These are phyloP conservation scores for Alcedo quadribrachys DNA, from an alignment of 2,797 vertebrate species.

Conservation along the genomic window DNA sequence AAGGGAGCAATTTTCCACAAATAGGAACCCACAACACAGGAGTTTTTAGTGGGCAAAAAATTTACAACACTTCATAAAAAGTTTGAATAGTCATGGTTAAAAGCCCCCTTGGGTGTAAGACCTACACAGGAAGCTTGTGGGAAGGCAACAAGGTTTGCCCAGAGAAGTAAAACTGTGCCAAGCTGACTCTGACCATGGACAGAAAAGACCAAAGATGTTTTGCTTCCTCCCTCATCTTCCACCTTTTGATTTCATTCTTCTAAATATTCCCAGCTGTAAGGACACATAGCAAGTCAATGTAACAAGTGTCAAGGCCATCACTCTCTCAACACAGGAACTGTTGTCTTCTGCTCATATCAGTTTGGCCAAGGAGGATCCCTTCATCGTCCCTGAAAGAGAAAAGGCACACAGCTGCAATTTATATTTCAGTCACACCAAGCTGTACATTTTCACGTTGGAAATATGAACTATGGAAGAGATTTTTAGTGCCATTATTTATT, in stretches of 20 bases:
- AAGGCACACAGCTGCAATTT: neutral
- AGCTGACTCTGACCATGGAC: neutral
- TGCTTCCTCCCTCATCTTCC: neutral
- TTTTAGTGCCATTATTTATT: conserved; percentile 58
- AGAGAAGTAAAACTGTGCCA: neutral
- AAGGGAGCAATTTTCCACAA: accelerated
- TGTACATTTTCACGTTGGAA: conserved; percentile 35
- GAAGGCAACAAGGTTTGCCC: neutral
- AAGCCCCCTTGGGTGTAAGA: neutral
- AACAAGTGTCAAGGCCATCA: neutral
- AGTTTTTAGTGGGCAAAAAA: neutral
- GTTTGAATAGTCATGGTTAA: neutral
- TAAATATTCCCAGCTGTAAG: neutral
- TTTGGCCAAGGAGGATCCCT: neutral
- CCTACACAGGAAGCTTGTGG: neutral
- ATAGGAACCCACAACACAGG: neutral
- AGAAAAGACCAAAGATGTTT: neutral
- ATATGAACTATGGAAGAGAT: conserved; percentile 57
- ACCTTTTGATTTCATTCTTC: neutral
- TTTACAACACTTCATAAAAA: neutral
- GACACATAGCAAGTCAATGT: neutral
- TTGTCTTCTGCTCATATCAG: neutral
- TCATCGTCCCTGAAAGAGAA: neutral
- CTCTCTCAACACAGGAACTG: neutral
- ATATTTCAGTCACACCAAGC: conserved; percentile 49